phyloP scores from a whole-genome alignment of 2,888 invertebrate genomes.

The Parelbella ahira region DNA sequence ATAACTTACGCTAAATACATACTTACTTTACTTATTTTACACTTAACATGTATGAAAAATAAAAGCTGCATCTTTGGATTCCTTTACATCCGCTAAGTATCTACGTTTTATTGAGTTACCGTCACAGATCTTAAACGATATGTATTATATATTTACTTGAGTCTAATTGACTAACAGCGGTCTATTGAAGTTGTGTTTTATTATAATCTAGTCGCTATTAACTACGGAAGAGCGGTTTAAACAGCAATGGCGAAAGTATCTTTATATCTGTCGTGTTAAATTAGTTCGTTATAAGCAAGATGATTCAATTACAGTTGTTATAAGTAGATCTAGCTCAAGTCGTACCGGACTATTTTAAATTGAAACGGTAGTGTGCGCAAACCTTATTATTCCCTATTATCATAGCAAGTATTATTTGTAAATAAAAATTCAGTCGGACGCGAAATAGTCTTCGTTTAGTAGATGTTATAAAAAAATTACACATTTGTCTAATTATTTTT shows the following conservation, averaged over 20 bases:
- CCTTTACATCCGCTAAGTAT: conserved; percentile 39
- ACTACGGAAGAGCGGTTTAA: conserved; percentile 20
- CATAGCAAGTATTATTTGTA: too few relatives aligned
- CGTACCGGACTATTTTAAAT: too few relatives aligned
- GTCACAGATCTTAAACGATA: conserved; percentile 74
- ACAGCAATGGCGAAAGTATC: conserved; percentile 12
- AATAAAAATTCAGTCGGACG: too few relatives aligned
- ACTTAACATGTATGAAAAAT: conserved; percentile 65
- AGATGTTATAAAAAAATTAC: too few relatives aligned
- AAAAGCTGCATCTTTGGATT: conserved; percentile 75
- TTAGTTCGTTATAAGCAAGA: not conserved
- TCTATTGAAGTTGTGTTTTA: conserved; percentile 34
- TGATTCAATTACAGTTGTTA: conserved; percentile 6
- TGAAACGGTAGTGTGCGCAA: too few relatives aligned
- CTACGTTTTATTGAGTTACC: conserved; percentile 65
- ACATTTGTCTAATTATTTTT: too few relatives aligned
- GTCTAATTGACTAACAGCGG: conserved; percentile 42
- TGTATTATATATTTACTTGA: conserved; percentile 59
- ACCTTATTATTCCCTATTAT: too few relatives aligned
- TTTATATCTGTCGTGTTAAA: not conserved
- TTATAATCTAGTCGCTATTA: conserved; percentile 19
- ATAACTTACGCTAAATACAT: conserved; percentile 47
- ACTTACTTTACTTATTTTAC: conserved; percentile 54
- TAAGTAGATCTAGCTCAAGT: too few relatives aligned
- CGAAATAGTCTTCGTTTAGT: too few relatives aligned